Percentiles rank a stretch among this genome's conserved stretches.
phyloP scores from a whole-genome alignment of 2,113 vertebrate genomes.

The Ovibos moschatus region DNA sequence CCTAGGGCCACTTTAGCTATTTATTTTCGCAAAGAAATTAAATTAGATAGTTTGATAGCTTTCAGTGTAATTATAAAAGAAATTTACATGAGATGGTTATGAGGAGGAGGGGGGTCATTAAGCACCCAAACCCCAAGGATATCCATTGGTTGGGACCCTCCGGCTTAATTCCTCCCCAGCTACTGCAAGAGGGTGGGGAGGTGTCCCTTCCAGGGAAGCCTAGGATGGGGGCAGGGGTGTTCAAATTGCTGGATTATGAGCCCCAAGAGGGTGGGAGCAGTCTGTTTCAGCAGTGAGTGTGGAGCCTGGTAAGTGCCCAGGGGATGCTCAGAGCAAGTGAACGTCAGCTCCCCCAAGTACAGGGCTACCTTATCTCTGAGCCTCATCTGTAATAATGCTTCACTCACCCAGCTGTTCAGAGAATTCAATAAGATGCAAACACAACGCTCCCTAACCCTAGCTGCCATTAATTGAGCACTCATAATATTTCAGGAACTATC shows the following conservation, averaged over 20 bases:
- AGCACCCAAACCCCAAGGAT: not conserved
- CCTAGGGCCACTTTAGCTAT: constrained; percentile 78
- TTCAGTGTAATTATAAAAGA: constrained; percentile 74
- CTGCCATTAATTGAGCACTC: not conserved
- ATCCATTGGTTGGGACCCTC: not conserved
- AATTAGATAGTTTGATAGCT: constrained; percentile 81
- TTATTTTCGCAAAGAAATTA: constrained; percentile 83
- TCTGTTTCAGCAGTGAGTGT: not conserved
- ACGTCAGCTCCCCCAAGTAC: not conserved
- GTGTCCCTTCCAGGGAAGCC: not conserved
- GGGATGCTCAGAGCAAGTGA: not conserved
- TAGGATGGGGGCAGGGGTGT: fast-evolving
- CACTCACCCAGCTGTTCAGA: not conserved
- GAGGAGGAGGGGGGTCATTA: constrained; percentile 44
- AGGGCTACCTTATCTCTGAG: not conserved
- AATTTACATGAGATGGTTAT: constrained; percentile 68
- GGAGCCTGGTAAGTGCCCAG: not conserved
- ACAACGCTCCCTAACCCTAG: not conserved
- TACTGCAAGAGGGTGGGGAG: not conserved
- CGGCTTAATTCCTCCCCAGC: not conserved
- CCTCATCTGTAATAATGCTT: not conserved
- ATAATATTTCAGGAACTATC: not conserved
- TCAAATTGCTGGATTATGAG: not conserved
- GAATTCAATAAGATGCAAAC: not conserved
- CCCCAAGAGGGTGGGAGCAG: not conserved